phyloP scores from a whole-genome alignment of 1,140 invertebrate species.

The Pseudobourletiella spinata region DNA sequence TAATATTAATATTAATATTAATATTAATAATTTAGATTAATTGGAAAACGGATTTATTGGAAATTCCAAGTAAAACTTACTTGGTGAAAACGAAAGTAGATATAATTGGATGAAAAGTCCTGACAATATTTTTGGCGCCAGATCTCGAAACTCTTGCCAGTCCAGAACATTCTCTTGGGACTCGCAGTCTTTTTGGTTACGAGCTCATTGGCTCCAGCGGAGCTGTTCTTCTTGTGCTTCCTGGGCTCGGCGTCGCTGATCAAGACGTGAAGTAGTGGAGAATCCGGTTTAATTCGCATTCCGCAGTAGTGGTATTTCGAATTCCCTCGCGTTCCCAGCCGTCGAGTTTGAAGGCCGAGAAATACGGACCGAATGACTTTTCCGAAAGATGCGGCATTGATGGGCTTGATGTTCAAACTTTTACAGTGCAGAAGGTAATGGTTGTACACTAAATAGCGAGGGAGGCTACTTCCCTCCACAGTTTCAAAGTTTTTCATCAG shows the following conservation, averaged over 20 bases:
- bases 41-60: too few species aligned
- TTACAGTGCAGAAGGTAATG: slow-evolving; percentile 24
- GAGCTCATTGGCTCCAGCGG: neutral
- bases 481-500: slow-evolving; percentile 25
- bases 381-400: slow-evolving; percentile 27
- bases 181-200: neutral
- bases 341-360: slow-evolving; percentile 23
- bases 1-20: too few species aligned
- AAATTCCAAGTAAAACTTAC: neutral
- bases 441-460: slow-evolving; percentile 16
- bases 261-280: slow-evolving; percentile 2
- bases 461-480: slow-evolving; percentile 8
- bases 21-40: too few species aligned
- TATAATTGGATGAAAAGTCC: neutral
- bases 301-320: slow-evolving; percentile 27
- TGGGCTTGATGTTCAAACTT: slow-evolving; percentile 17
- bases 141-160: neutral
- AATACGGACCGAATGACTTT: slow-evolving; percentile 25
- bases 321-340: slow-evolving; percentile 22
- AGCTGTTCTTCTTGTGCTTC: neutral
- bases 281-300: slow-evolving; percentile 21
- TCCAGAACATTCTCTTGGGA: neutral
- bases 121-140: neutral
- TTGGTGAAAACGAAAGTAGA: neutral
- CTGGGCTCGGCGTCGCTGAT: neutral